Conservation (phyloP, 2,797 vertebrate genomes). For the Balearica regulorum region DNA sequence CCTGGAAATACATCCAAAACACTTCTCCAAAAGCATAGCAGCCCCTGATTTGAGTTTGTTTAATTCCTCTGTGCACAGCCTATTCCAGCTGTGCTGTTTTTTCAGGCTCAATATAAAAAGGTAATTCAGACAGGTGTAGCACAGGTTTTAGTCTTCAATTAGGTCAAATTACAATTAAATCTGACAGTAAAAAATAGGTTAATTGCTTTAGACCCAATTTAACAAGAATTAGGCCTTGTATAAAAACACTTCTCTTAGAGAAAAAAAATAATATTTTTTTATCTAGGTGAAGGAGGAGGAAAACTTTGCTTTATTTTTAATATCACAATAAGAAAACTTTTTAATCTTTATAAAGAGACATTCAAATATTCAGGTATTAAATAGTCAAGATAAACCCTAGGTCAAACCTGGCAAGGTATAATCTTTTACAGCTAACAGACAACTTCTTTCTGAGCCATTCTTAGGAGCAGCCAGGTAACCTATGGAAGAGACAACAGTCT, state of each 20-base stretch:
- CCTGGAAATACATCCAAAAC: background rate
- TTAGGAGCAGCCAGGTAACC: background rate
- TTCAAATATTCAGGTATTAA: background rate
- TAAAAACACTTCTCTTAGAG: background rate
- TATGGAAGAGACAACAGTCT: background rate
- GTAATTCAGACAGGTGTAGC: background rate
- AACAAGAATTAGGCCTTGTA: background rate
- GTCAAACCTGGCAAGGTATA: background rate
- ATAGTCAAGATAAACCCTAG: background rate
- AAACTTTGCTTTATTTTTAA: background rate
- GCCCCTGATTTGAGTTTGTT: background rate
- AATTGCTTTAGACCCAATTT: constrained; percentile 57
- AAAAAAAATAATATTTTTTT: background rate
- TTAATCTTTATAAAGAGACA: background rate
- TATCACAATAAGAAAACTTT: background rate
- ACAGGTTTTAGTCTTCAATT: constrained; percentile 17
- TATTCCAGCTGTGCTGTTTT: background rate
- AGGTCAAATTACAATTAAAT: constrained; percentile 39
- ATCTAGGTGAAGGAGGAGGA: background rate
- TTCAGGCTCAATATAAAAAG: background rate
- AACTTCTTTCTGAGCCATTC: background rate
- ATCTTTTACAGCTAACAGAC: background rate
- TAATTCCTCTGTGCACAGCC: background rate
- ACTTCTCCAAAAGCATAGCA: background rate
- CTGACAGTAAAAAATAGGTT: constrained; percentile 50